Evolutionary conservation across 2,888 invertebrate species (phyloP), one percentile per base, ranked within the genome.

Genomic region (Timema cristinae): DNA sequence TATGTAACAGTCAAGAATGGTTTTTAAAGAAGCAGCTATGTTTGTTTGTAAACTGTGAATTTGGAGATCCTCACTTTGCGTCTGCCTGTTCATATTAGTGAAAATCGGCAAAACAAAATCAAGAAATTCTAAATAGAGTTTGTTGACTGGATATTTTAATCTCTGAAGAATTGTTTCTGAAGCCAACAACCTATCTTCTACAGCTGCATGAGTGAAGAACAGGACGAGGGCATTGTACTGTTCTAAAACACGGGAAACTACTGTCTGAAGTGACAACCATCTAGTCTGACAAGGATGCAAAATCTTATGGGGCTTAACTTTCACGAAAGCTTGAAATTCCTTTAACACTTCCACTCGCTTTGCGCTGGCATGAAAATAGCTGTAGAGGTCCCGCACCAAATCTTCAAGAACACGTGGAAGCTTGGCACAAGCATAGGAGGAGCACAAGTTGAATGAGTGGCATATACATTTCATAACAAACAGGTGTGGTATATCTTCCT

Each of bases 401-500:
- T 78, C 76, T 75, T 81, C 79, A 59, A 79, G 75, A 75, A 71
- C 77, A 50, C 76, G 66, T 16, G 81, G 80, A 7, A 81, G 73
- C 68, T 77, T 75, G 68, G 75, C 66, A 69, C 79, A 79, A 16
- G 80, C 81, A 73, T 79, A 77, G 48, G 75, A 32, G 32, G 32
- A 77, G 81, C 59, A 59, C 8, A 59, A 59, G 15, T n/a, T 59
- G 15, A 59, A 59, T 32, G 59, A 7, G 59, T 59, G 80, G 73
- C 80, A 81, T n/a, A 78, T 78, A 71, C 80, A 82, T 75, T 80
- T 76, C 59, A 59, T 59, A 15, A 78, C 72, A 75, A 80, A 80
- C 54, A 80, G 74, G 73, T 78, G 32, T 49, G 79, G 79, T 16
- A 79, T 76, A 51, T 80, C 80, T 69, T 73, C 73, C 76, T 77